phyloP scores from a whole-genome alignment of 1,140 invertebrate species.

The Drosophila truncata region DNA sequence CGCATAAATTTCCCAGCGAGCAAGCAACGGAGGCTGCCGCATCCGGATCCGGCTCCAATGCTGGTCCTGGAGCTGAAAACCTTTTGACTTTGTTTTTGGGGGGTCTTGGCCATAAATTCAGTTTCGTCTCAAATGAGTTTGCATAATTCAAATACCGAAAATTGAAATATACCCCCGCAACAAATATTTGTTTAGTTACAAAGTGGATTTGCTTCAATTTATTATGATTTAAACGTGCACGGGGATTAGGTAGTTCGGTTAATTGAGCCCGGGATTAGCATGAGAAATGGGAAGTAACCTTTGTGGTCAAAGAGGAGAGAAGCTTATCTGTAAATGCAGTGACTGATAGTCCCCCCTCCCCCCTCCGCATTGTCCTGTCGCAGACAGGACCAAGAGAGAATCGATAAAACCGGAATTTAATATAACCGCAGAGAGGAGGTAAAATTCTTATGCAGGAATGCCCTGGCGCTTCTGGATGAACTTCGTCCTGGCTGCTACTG shows the following conservation, averaged over 20 bases:
- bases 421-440: slow-evolving; percentile 56
- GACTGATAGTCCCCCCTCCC: neutral
- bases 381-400: slow-evolving; percentile 32
- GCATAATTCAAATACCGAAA: slow-evolving; percentile 67
- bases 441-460: slow-evolving; percentile 65
- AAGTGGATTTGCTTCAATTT: slow-evolving; percentile 56
- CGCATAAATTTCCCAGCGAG: slow-evolving; percentile 65
- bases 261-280: slow-evolving; percentile 19
- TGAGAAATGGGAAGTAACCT: slow-evolving; percentile 5
- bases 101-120: slow-evolving; percentile 67
- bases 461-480: slow-evolving; percentile 62
- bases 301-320: neutral
- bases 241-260: slow-evolving; percentile 21
- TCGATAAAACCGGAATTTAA: slow-evolving; percentile 80
- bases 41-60: slow-evolving; percentile 20
- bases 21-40: slow-evolving; percentile 9
- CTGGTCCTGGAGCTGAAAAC: slow-evolving; percentile 38
- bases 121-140: slow-evolving; percentile 73
- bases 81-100: slow-evolving; percentile 49
- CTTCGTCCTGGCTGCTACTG: slow-evolving; percentile 42
- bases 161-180: slow-evolving; percentile 48
- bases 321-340: slow-evolving; percentile 7
- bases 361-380: slow-evolving; percentile 30
- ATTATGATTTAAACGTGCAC: slow-evolving; percentile 44
- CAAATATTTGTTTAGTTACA: slow-evolving; percentile 66